Percentiles rank a stretch among this genome's conserved stretches.
These are phyloP conservation scores for Metaphire vulgaris DNA, from an alignment of 1,140 invertebrate genomes.

Conservation along the genomic window DNA sequence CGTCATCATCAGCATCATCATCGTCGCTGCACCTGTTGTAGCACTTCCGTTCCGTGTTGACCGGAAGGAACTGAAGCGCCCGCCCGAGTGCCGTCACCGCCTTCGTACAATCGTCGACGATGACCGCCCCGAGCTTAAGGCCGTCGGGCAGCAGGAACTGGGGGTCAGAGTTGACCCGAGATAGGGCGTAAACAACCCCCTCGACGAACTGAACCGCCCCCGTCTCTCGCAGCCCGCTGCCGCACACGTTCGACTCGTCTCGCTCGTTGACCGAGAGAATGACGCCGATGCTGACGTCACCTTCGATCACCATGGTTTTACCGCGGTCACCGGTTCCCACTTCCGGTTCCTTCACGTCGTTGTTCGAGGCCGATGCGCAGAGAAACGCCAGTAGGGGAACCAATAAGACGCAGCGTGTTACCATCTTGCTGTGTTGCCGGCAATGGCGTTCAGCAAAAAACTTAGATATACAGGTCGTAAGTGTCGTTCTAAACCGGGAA, in stretches of 20 bases:
- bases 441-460: no score
- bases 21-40: background rate
- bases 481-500: no score
- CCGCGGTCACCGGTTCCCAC: background rate
- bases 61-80: slow-evolving; percentile 26
- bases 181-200: slow-evolving; percentile 18
- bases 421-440: no score
- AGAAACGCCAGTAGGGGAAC: no score
- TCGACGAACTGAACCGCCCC: slow-evolving; percentile 27
- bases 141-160: slow-evolving; percentile 11
- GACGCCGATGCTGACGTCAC: background rate
- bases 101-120: slow-evolving; percentile 27
- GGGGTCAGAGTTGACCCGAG: slow-evolving; percentile 14
- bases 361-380: no score
- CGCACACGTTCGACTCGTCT: slow-evolving; percentile 2
- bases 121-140: slow-evolving; percentile 21
- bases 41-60: slow-evolving; percentile 3
- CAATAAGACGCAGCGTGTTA: no score
- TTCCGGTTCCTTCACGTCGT: no score
- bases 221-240: slow-evolving; percentile 17
- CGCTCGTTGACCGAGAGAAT: slow-evolving; percentile 19
- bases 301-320: background rate
- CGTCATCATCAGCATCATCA: background rate
- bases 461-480: no score
- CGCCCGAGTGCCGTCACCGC: slow-evolving; percentile 14